Percentiles rank a stretch among this genome's conserved stretches.
Conservation (phyloP, 2,888 invertebrate genomes). For the Spialia ferax region DNA sequence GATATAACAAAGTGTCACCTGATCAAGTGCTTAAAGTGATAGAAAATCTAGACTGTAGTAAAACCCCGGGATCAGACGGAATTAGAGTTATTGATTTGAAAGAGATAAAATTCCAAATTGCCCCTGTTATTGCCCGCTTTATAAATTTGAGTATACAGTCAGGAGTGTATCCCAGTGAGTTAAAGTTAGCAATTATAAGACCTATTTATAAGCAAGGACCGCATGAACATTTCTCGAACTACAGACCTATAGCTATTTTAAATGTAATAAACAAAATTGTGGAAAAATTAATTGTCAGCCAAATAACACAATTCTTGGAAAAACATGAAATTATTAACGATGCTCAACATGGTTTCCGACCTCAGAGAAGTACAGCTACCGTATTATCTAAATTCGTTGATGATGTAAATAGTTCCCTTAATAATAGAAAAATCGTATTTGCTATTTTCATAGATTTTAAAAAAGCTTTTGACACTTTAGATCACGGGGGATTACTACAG, state of each 20-base stretch:
- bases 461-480: constrained; percentile 44
- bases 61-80: constrained; percentile 39
- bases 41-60: constrained; percentile 29
- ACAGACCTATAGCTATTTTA: constrained; percentile 41
- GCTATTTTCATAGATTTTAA: constrained; percentile 42
- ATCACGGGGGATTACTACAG: constrained; percentile 40
- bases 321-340: constrained; percentile 8
- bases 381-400: constrained; percentile 23
- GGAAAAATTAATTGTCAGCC: constrained; percentile 37
- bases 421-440: constrained; percentile 12
- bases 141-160: constrained; percentile 32
- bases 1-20: constrained; percentile 2
- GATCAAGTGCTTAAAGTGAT: constrained; percentile 6
- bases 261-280: constrained; percentile 41
- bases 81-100: constrained; percentile 35
- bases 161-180: constrained; percentile 23
- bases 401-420: constrained; percentile 13
- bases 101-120: constrained; percentile 34
- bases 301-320: constrained; percentile 23
- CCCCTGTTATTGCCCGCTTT: constrained; percentile 37
- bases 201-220: constrained; percentile 34
- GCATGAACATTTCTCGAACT: constrained; percentile 34
- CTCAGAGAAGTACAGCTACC: constrained; percentile 17
- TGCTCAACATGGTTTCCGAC: constrained; percentile 21
- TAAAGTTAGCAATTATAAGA: constrained; percentile 36